Conservation (phyloP, 2,888 invertebrate species). For the Brenthis hecate region DNA sequence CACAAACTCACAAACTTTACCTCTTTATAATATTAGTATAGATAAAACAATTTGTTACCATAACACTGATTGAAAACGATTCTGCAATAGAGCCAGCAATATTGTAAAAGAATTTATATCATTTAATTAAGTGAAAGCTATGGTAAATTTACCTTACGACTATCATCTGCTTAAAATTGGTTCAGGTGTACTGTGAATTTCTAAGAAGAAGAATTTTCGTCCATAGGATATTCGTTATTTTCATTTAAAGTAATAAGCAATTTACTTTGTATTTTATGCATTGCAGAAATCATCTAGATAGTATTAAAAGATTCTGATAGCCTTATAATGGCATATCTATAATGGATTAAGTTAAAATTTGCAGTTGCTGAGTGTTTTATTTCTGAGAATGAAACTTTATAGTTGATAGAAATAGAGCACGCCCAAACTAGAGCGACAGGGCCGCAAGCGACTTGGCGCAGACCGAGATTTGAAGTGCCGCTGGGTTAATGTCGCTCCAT, state of each 20-base stretch:
- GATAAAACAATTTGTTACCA: too few relatives aligned
- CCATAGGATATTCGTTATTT: too few relatives aligned
- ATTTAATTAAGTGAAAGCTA: slow-evolving; percentile 1
- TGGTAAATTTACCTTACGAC: slow-evolving; percentile 3
- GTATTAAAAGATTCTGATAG: neutral
- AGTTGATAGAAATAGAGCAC: slow-evolving; percentile 21
- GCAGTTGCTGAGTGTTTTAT: slow-evolving; percentile 4
- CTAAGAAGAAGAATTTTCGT: neutral
- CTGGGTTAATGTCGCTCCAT: slow-evolving; percentile 25
- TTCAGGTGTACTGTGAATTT: slow-evolving; percentile 1
- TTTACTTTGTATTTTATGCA: too few relatives aligned
- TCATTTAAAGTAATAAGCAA: too few relatives aligned
- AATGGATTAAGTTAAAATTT: neutral
- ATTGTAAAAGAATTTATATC: neutral
- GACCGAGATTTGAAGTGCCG: slow-evolving; percentile 24
- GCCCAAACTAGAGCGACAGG: slow-evolving; percentile 20
- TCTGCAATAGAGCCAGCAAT: neutral
- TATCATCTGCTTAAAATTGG: neutral
- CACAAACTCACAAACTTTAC: too few relatives aligned
- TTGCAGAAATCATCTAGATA: too few relatives aligned
- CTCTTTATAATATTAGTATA: too few relatives aligned
- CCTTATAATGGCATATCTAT: neutral
- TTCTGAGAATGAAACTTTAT: slow-evolving; percentile 8
- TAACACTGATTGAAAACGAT: neutral
- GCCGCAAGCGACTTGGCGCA: slow-evolving; percentile 21